Evolutionary conservation across 2,113 vertebrate genomes (phyloP).

Genomic region (Ailurus styani): DNA sequence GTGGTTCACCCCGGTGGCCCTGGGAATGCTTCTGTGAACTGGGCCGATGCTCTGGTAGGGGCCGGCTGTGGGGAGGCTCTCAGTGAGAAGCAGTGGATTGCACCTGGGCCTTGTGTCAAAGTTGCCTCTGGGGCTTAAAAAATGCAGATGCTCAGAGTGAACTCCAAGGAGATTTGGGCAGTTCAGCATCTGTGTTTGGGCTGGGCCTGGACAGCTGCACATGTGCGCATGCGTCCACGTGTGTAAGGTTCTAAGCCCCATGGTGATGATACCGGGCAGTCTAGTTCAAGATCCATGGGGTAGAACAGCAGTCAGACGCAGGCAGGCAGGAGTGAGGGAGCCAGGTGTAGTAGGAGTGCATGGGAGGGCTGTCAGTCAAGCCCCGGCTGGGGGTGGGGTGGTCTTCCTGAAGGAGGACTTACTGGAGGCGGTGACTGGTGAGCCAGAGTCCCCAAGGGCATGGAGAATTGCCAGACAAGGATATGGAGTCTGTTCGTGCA

Average conservation of each 20-base stretch:
- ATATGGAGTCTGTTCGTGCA: not conserved
- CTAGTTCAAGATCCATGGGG: not conserved
- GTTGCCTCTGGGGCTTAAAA: not conserved
- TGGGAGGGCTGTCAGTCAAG: not conserved
- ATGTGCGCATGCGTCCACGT: no score
- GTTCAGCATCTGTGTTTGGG: not conserved
- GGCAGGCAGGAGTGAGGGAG: not conserved
- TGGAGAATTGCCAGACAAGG: not conserved
- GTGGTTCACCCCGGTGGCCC: not conserved
- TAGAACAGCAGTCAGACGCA: not conserved
- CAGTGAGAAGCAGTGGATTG: fast-evolving
- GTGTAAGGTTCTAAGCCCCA: not conserved
- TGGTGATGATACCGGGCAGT: not conserved
- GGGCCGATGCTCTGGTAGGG: fast-evolving
- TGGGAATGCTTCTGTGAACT: not conserved
- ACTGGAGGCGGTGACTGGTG: not conserved
- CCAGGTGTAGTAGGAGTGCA: not conserved
- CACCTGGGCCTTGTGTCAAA: not conserved
- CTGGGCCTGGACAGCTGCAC: not conserved
- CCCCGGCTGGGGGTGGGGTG: not conserved
- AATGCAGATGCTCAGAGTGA: not conserved
- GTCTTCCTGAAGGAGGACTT: not conserved
- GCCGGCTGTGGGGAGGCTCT: not conserved
- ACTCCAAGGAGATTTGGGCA: not conserved
- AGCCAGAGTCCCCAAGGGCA: not conserved